phyloP scores from a whole-genome alignment of 2,113 vertebrate genomes.

The Glaucomys volans region DNA sequence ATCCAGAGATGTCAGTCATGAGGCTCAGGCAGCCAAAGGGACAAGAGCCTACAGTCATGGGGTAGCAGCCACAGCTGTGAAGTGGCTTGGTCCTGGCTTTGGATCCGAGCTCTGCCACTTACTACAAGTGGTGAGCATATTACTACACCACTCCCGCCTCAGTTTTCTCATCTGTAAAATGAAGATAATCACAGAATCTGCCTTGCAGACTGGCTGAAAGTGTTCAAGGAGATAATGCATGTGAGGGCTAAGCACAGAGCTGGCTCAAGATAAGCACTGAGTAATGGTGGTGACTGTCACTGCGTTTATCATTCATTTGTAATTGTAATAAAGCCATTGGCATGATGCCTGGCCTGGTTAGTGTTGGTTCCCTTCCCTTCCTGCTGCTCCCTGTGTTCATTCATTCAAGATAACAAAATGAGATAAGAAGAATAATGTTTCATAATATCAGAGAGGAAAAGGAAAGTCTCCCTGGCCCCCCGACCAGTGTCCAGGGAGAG shows the following conservation, averaged over 20 bases:
- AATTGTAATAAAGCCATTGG: not conserved
- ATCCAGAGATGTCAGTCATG: not conserved
- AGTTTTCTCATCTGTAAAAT: not conserved
- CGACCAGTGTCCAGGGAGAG: not conserved
- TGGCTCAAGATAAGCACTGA: not conserved
- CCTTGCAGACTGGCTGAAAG: not conserved
- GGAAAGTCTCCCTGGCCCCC: not conserved
- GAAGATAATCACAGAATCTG: not conserved
- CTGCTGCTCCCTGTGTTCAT: not conserved
- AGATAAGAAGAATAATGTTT: not conserved
- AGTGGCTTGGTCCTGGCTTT: not conserved
- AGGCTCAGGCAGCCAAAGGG: not conserved
- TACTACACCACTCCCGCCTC: not conserved
- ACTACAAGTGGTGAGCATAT: not conserved
- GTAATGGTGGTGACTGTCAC: fast-evolving
- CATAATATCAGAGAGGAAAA: not conserved
- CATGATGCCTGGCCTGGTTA: not conserved
- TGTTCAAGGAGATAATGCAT: not conserved
- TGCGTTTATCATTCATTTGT: not conserved
- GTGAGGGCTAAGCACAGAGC: too few relatives aligned
- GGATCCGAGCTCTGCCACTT: not conserved
- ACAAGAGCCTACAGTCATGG: not conserved
- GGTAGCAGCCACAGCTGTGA: not conserved
- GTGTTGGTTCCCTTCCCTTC: not conserved
- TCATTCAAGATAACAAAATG: not conserved